A percentile compares a stretch with the other conserved stretches of the same genome.
These are phyloP conservation scores for Colius striatus DNA, from an alignment of 2,113 vertebrate species.

Conservation along the genomic window DNA sequence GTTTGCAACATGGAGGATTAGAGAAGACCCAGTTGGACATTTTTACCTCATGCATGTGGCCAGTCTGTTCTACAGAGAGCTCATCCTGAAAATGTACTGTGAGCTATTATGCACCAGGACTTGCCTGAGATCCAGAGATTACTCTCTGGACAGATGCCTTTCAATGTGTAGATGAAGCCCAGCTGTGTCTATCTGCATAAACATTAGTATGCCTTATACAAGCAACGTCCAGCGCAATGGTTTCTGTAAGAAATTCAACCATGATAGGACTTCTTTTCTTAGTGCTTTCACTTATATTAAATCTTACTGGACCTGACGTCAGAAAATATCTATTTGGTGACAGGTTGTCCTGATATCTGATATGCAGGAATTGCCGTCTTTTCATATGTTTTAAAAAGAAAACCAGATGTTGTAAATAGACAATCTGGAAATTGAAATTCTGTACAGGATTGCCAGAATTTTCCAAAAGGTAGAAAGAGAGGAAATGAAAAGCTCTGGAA, in stretches of 20 bases:
- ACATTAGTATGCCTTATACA: fast-evolving
- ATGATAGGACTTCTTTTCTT: not conserved
- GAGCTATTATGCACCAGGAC: not conserved
- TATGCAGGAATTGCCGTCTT: not conserved
- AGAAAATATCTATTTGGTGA: not conserved
- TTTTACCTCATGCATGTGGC: fast-evolving
- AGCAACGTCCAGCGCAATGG: not conserved
- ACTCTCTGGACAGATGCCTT: not conserved
- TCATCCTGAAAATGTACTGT: not conserved
- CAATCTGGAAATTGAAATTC: not conserved
- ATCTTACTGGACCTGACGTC: not conserved
- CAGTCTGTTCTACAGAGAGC: not conserved
- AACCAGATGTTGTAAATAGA: not conserved
- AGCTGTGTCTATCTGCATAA: not conserved
- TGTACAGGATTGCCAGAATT: not conserved
- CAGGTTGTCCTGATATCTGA: not conserved
- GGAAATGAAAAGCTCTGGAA: not conserved
- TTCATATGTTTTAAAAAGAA: not conserved
- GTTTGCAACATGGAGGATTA: not conserved
- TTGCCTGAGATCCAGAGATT: not conserved
- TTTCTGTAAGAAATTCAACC: not conserved
- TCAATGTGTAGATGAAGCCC: not conserved
- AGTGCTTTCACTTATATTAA: not conserved
- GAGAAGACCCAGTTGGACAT: not conserved
- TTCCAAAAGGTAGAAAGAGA: not conserved